Evolutionary conservation across 2,797 vertebrate genomes (phyloP), one percentile per base, ranked within the genome.

Genomic region (Scleropages formosus): DNA sequence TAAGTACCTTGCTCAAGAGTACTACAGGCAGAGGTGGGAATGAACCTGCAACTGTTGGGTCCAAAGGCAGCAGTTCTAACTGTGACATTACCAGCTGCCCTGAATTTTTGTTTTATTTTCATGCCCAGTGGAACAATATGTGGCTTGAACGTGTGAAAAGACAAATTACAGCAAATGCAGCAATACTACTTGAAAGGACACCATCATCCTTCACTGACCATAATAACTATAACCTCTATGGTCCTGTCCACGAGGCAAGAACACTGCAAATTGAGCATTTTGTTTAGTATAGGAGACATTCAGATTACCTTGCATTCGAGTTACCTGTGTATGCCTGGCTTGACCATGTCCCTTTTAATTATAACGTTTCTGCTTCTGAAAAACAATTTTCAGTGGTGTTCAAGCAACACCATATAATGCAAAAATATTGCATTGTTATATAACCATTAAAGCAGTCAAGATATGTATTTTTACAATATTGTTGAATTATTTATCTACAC

Each of bases 31-130:
- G n/a, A n/a, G n/a, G n/a, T n/a, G n/a, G n/a, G n/a, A n/a, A n/a
- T n/a, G n/a, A n/a, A n/a, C n/a, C n/a, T n/a, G n/a, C n/a, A n/a
- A n/a, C n/a, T n/a, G n/a, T n/a, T n/a, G n/a, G n/a, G n/a, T n/a
- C n/a, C n/a, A n/a, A n/a, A n/a, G n/a, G n/a, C n/a, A n/a, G n/a
- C n/a, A n/a, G n/a, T n/a, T n/a, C n/a, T n/a, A n/a, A n/a, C n/a
- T n/a, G n/a, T n/a, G n/a, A n/a, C n/a, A n/a, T n/a, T n/a, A n/a
- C n/a, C n/a, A n/a, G n/a, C n/a, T n/a, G n/a, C n/a, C n/a, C n/a
- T n/a, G n/a, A n/a, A n/a, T n/a, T 46, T 67, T 49, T 24, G 65
- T 46, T 10, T 69, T 69, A 15, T 39, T 13, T 51, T 69, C 51
- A 68, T 49, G 11, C 20, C 22, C 39, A 26, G 51, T 47, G n/a